Conservation (phyloP, 2,797 vertebrate species). For the Urocyon cinereoargenteus region DNA sequence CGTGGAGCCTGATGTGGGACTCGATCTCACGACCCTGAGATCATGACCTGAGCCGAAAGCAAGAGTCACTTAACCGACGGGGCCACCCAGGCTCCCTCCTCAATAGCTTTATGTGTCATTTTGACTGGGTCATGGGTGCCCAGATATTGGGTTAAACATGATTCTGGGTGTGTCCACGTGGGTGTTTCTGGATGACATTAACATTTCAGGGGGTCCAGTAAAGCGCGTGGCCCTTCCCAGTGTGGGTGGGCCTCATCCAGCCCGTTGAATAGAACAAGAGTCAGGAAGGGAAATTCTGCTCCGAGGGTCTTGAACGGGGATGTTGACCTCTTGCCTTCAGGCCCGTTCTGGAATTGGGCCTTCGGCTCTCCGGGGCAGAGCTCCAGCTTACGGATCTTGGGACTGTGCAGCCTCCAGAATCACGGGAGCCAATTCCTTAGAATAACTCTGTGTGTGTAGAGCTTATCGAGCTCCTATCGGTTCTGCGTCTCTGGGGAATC, state of each 20-base stretch:
- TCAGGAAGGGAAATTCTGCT: neutral
- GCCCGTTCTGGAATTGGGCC: neutral
- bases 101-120: neutral
- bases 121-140: neutral
- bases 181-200: neutral
- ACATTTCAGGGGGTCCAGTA: neutral
- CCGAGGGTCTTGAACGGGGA: neutral
- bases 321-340: neutral
- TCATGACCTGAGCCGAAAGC: neutral
- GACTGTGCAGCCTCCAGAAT: neutral
- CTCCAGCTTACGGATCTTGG: neutral
- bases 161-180: neutral
- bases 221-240: neutral
- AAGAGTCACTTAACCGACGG: neutral
- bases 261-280: neutral
- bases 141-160: neutral
- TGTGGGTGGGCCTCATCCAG: neutral
- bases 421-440: neutral
- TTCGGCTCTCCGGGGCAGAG: neutral
- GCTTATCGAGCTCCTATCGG: rapidly evolving
- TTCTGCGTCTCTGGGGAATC: neutral
- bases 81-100: neutral
- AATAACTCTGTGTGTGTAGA: neutral
- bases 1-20: neutral
- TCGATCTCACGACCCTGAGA: neutral